Evolutionary conservation across 2,888 invertebrate genomes (phyloP), one percentile per base, ranked within the genome.

Genomic region (Bugula neritina): DNA sequence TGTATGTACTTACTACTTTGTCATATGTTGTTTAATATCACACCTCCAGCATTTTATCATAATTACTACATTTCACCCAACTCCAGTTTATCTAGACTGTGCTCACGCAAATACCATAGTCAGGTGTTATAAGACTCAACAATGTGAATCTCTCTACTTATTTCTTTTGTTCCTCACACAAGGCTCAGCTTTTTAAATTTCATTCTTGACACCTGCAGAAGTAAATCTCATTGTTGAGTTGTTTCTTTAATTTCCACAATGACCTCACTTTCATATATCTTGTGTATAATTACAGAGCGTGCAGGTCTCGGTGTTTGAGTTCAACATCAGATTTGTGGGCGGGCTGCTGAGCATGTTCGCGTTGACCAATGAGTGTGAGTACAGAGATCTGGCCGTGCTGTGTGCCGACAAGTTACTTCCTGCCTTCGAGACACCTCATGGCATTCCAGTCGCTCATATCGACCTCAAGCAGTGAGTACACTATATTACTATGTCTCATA

Each of bases 301-400:
- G 0, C 96, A 98, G 80, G 87, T 98, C 74, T 99, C 98, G 0
- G 95, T 98, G 55, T 99, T 99, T 86, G 99, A 99, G 86, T 94
- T 93, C 70, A 99, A 97, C 82, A 99, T 99, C 81, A 90, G 99
- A 25, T 98, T 96, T 85, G 90, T 99, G 76, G 99, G 98, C 71
- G 98, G 99, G 31, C 87, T 99, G 74, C 87, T 99, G 74, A 89
- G 97, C 0, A 90, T 92, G 79, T 99, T 92, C 86, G 92, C 97
- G 34, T 88, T 99, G 76, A 96, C 98, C 21, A 95, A 95, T 5
- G 98, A 99, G 86, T 54, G 54, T 23, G 70, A 70, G 31, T 70
- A 70, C 23, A 70, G 31, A 29, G 5, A 35, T 2, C 3, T 70
- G 70, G 97, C 98, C 0, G 90, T 90, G 74, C 89, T 92, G 80